Base-by-base conservation (phyloP, 2,113 vertebrate genomes). In the Siphamia tubifer region DNA sequence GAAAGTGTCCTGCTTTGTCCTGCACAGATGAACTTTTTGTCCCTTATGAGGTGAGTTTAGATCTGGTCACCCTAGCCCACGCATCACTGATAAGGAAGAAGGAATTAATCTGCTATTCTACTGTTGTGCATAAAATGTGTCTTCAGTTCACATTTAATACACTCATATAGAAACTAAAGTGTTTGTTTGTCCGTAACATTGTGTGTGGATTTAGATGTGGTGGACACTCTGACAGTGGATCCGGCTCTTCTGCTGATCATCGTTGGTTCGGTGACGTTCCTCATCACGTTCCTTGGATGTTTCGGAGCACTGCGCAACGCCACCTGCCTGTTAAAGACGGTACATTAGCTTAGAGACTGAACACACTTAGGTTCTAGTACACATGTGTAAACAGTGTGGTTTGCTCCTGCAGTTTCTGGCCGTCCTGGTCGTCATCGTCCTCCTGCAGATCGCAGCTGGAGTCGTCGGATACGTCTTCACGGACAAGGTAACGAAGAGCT, bases 211-310 rank as follows among this genome's bases (percentile, higher is more conserved):
- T 47, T 36, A 85, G 93, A 90, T 88, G 91, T 89, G n/a, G 90
- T 94, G 11, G 93, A 93, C 73, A 92, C 92, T 0, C 74, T 94
- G 28, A 83, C 79, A 0, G 27, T 90, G 0, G 93, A 95, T 45
- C 94, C 94, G 0, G 92, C 94, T 3, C 79, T 94, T 9, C 45
- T 94, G 45, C 31, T 94, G 43, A 89, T 94, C n/a, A 12, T 79
- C 0, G 68, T 92, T 0, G 93, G 94, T 11, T 86, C 83, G 0
- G 34, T 92, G 6, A 93, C 86, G 77, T 94, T 94, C 68, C 67
- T 85, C 28, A 83, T 93, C 66, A 93, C 92, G 0, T 93, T 95
- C 77, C 62, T 94, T 0, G 94, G 94, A 1, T 94, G 94, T 63
- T 90, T 82, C 2, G 94, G 93, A 15, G 91, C 93, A 0, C 69